These are phyloP conservation scores for Tiaroga cobitis DNA, from an alignment of 2,797 vertebrate genomes.

Conservation along the genomic window DNA sequence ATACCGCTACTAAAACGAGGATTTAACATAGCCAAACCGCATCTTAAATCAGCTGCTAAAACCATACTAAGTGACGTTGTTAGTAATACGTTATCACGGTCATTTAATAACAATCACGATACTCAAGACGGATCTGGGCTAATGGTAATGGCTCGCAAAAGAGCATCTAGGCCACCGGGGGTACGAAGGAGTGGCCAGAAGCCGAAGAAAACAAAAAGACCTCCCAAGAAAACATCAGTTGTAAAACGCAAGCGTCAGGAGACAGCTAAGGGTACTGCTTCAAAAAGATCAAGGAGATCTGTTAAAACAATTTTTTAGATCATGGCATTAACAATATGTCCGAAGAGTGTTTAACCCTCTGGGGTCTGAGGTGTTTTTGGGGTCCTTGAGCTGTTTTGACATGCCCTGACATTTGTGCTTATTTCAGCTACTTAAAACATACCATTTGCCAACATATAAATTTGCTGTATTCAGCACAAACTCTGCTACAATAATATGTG, in stretches of 20 bases:
- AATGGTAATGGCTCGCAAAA: neutral
- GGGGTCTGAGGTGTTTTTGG: too few relatives aligned
- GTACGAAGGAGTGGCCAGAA: neutral
- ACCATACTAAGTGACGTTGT: neutral
- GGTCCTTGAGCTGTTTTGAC: too few relatives aligned
- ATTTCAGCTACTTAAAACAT: too few relatives aligned
- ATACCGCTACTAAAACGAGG: neutral
- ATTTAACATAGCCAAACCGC: neutral
- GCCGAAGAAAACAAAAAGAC: neutral
- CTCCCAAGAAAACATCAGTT: neutral
- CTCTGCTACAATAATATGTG: too few relatives aligned
- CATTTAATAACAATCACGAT: neutral
- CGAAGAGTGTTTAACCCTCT: neutral
- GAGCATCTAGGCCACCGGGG: neutral
- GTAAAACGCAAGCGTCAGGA: neutral
- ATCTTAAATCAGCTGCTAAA: neutral
- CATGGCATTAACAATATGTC: neutral
- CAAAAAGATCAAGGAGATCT: neutral
- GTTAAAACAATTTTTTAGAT: neutral
- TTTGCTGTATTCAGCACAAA: too few relatives aligned
- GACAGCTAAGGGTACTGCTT: neutral
- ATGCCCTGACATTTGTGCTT: too few relatives aligned
- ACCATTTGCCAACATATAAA: too few relatives aligned
- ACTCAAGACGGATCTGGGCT: neutral
- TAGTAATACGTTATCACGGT: neutral